Base-by-base conservation (phyloP, 64 coral and sea anemone genomes). In the Montipora capricornis region DNA sequence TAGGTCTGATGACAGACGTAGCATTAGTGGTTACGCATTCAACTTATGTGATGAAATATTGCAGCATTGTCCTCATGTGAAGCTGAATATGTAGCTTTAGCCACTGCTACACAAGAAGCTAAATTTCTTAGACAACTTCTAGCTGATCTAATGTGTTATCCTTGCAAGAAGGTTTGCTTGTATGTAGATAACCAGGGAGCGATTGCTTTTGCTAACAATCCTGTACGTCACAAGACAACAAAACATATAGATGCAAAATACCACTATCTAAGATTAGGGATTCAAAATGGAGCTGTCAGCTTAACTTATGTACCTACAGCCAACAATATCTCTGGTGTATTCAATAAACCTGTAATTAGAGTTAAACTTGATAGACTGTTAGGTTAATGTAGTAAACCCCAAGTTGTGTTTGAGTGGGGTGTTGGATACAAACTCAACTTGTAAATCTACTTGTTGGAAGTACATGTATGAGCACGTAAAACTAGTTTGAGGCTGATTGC, bases 61-160 rank as follows among this genome's bases (percentile, higher is more conserved):
- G 81, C 87, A 44, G 91, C 91, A 74, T 58, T 93, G 20, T 93
- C 91, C 22, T 78, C 81, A 74, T 87, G 91, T 84, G 91, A 93
- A 71, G 81, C 91, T 29, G 90, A 77, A 57, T 88, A 88, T 57
- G 22, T 76, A 67, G 16, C 45, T 50, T 77, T 77, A 20, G 75
- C 75, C 46, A 44, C 75, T 78, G 46, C 75, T 44, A 78, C 52
- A 70, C 44, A 88, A 10, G 79, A 62, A 62, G 70, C 70, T 20
- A 84, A 86, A 87, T 74, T 86, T 67, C 64, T 93, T 24, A 68
- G 81, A 20, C 91, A 93, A 22, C 57, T 87, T 55, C 76, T 49
- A 47, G 51, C 74, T 5, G 55, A 78, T 71, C 73, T 92, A 68
- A 67, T 52, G 47, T 19, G 20, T 46, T 44, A 62, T 62, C 22